phyloP scores from a whole-genome alignment of 92 coral and sea anemone genomes.

The Paramuricea clavata region DNA sequence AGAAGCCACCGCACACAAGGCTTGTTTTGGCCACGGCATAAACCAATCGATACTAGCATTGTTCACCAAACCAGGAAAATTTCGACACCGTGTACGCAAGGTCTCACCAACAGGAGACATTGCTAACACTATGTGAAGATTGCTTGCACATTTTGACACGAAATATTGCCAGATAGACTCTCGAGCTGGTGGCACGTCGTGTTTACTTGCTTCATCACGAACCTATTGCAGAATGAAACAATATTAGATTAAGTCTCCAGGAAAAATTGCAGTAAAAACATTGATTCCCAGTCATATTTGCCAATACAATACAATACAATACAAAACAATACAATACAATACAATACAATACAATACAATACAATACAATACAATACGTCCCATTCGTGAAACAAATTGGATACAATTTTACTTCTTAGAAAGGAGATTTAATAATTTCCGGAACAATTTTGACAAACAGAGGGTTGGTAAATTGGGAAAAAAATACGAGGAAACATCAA shows the following conservation, averaged over 20 bases:
- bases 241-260: no score
- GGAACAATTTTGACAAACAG: no score
- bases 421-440: no score
- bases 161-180: constrained; percentile 99
- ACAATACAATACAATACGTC: no score
- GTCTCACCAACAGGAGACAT: constrained; percentile 99
- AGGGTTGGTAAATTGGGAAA: no score
- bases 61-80: constrained; percentile 98
- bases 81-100: constrained; percentile 96
- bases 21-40: constrained; percentile 99
- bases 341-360: no score
- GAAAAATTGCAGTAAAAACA: no score
- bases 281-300: no score
- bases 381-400: no score
- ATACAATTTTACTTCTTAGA: no score
- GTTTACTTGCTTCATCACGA: constrained; percentile 96
- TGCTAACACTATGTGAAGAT: constrained; percentile 95
- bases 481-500: no score
- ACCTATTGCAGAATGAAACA: constrained; percentile 62
- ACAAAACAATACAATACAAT: no score
- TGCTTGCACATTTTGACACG: constrained; percentile 93
- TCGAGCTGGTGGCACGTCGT: constrained; percentile 96
- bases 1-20: constrained; percentile 96
- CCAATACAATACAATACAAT: background rate
- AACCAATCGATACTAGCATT: constrained; percentile 99